Percentiles rank a stretch among this genome's conserved stretches.
Evolutionary conservation across 2,888 invertebrate species (phyloP).

Genomic region (Amphipoea lucens): DNA sequence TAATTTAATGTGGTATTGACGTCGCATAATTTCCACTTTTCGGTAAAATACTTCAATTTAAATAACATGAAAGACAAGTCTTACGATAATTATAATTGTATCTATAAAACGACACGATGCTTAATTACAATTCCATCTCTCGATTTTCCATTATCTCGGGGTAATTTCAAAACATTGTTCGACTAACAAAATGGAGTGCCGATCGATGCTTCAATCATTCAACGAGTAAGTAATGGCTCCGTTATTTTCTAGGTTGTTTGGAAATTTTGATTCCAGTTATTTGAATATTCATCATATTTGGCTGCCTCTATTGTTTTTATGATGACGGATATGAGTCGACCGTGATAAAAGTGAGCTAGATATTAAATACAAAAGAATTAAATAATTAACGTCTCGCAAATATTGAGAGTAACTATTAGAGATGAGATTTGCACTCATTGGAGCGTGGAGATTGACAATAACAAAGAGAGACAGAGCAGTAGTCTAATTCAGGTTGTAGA

Average conservation of each 20-base stretch:
- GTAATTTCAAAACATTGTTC: constrained; percentile 46
- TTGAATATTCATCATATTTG: constrained; percentile 28
- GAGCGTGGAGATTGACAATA: not conserved
- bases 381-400: not conserved
- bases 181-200: constrained; percentile 40
- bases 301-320: constrained; percentile 8
- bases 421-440: not conserved
- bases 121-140: constrained; percentile 30
- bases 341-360: not conserved
- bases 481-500: not conserved
- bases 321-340: not conserved
- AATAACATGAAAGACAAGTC: not conserved
- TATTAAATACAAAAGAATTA: not conserved
- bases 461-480: not conserved
- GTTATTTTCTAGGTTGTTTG: constrained; percentile 22
- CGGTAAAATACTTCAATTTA: not conserved
- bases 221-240: constrained; percentile 35
- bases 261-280: constrained; percentile 25
- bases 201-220: constrained; percentile 51
- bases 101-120: not conserved
- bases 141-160: constrained; percentile 24
- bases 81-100: constrained; percentile 11
- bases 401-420: not conserved
- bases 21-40: not conserved
- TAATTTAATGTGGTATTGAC: too few species aligned